Evolutionary conservation across 2,797 vertebrate species (phyloP).

Genomic region (Sus cebifrons): DNA sequence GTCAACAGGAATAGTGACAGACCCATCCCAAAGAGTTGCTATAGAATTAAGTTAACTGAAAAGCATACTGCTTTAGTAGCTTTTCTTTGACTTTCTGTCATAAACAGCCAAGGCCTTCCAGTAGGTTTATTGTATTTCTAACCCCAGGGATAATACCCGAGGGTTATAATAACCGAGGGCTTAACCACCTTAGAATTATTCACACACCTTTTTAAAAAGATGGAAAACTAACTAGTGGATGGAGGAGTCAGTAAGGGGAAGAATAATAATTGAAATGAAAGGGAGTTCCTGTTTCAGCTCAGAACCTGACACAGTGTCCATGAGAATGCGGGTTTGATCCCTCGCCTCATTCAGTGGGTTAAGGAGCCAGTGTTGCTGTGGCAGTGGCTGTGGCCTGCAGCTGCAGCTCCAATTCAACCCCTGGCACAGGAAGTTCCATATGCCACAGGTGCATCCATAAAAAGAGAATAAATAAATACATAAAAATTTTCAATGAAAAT

Average conservation of each 20-base stretch:
- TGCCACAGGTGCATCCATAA: no score
- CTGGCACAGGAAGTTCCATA: no score
- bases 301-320: no score
- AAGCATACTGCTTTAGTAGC: neutral
- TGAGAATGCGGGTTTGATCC: no score
- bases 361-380: no score
- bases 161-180: neutral
- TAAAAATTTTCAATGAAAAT: no score
- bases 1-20: neutral
- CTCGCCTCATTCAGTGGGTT: no score
- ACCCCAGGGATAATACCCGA: neutral
- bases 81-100: neutral
- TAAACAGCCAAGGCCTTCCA: neutral
- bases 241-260: neutral
- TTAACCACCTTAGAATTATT: neutral
- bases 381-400: no score
- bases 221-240: neutral
- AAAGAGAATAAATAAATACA: no score
- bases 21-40: neutral
- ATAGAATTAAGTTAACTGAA: neutral
- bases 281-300: no score
- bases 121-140: neutral
- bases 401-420: no score
- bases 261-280: neutral
- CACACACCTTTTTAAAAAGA: conserved; percentile 2